Evolutionary conservation across 2,797 vertebrate genomes (phyloP).

Genomic region (Gobionotothen gibberifrons): DNA sequence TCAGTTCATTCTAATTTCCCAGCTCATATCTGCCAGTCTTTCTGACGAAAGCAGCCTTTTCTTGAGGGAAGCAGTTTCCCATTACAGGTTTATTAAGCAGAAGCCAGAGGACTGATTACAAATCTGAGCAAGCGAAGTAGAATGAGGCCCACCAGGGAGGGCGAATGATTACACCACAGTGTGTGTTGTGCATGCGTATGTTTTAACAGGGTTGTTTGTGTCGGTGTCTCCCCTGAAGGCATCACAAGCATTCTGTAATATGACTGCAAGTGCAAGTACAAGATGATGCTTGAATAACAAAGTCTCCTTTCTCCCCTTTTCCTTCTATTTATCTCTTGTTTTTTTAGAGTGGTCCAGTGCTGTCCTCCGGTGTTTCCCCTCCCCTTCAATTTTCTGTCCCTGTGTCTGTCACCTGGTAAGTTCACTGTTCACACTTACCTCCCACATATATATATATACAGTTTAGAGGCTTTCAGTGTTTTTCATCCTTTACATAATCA

Average conservation of each 20-base stretch:
- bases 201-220: conserved; percentile 11
- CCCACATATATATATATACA: conserved; percentile 25
- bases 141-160: conserved; percentile 19
- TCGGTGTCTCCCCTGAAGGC: conserved; percentile 48
- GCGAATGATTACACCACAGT: conserved; percentile 40
- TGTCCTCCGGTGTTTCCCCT: conserved; percentile 70
- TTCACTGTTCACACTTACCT: conserved; percentile 37
- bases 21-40: conserved; percentile 51
- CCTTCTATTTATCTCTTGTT: conserved; percentile 1
- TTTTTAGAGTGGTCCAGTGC: conserved; percentile 67
- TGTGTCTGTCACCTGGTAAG: conserved; percentile 73
- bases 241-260: conserved; percentile 46
- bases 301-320: background rate
- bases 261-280: conserved; percentile 38
- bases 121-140: conserved; percentile 51
- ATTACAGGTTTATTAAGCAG: conserved; percentile 70
- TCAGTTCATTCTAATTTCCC: conserved; percentile 50
- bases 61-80: conserved; percentile 51
- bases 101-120: conserved; percentile 66
- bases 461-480: conserved; percentile 34
- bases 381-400: conserved; percentile 62
- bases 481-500: conserved; percentile 44
- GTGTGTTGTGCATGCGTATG: conserved; percentile 14
- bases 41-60: conserved; percentile 38
- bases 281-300: conserved; percentile 41